These are phyloP conservation scores for Cephus spinipes DNA, from an alignment of 2,888 invertebrate genomes.

Conservation along the genomic window DNA sequence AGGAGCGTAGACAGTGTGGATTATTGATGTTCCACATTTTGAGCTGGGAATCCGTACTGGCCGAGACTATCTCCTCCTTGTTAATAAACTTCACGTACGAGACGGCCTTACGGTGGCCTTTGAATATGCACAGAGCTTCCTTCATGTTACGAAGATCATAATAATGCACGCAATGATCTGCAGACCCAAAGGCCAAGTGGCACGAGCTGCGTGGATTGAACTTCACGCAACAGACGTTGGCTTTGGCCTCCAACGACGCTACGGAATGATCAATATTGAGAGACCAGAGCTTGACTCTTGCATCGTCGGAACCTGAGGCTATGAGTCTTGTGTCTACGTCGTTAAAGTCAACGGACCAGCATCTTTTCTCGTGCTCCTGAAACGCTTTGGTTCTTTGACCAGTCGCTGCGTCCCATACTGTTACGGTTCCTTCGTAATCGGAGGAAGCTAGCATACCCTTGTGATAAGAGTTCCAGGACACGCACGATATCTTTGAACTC, in stretches of 20 bases:
- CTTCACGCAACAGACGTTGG: slow-evolving; percentile 96
- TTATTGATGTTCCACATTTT: slow-evolving; percentile 91
- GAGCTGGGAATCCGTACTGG: slow-evolving; percentile 90
- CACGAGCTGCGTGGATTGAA: slow-evolving; percentile 87
- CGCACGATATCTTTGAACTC: slow-evolving; percentile 93
- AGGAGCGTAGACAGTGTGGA: slow-evolving; percentile 84
- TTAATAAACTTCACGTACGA: slow-evolving; percentile 94
- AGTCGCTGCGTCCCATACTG: slow-evolving; percentile 90
- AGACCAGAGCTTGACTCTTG: slow-evolving; percentile 93
- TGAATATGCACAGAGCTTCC: slow-evolving; percentile 84
- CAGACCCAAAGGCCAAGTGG: slow-evolving; percentile 95
- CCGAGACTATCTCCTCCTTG: slow-evolving; percentile 87
- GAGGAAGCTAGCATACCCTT: slow-evolving; percentile 89
- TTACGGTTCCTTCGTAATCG: slow-evolving; percentile 95
- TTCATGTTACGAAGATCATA: slow-evolving; percentile 90
- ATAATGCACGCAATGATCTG: slow-evolving; percentile 96
- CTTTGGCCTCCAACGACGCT: slow-evolving; percentile 90
- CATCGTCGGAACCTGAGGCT: slow-evolving; percentile 94
- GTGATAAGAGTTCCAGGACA: slow-evolving; percentile 94
- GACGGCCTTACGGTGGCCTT: slow-evolving; percentile 93
- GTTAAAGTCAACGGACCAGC: slow-evolving; percentile 97
- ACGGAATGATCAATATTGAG: slow-evolving; percentile 88
- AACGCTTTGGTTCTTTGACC: slow-evolving; percentile 80
- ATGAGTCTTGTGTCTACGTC: slow-evolving; percentile 89
- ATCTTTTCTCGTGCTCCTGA: slow-evolving; percentile 93